Evolutionary conservation across 2,113 vertebrate genomes (phyloP).

Genomic region (Helogale parvula): DNA sequence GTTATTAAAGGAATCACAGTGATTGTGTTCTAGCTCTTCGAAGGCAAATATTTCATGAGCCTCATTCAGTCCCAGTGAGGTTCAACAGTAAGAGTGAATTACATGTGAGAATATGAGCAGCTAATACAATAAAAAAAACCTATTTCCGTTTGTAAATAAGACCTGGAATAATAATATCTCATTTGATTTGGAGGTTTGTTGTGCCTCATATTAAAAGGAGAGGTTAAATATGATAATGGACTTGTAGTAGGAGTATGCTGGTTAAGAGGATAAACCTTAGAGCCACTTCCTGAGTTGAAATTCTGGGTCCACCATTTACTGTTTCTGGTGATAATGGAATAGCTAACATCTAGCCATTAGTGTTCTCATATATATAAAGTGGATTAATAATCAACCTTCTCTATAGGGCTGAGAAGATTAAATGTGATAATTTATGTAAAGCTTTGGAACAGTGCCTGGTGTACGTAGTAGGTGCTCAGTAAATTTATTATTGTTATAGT

Average conservation of each 20-base stretch:
- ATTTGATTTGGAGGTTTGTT: conserved; percentile 35
- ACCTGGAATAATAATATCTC: conserved; percentile 4
- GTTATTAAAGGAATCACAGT: not conserved
- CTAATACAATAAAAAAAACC: not conserved
- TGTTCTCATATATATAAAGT: not conserved
- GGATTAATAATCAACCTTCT: not conserved
- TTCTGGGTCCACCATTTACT: not conserved
- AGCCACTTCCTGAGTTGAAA: not conserved
- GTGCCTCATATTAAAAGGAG: conserved; percentile 9
- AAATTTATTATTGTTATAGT: not conserved
- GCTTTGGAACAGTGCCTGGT: not conserved
- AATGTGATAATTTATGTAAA: conserved; percentile 23
- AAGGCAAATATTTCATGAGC: not conserved
- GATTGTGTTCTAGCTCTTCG: not conserved
- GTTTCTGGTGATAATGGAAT: not conserved
- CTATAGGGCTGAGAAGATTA: conserved; percentile 18
- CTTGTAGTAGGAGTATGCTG: not conserved
- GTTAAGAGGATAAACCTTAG: not conserved
- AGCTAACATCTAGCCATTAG: conserved; percentile 17
- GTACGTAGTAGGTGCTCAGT: not conserved
- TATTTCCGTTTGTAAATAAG: conserved; percentile 11
- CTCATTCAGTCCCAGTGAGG: not conserved
- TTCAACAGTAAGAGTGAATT: not conserved
- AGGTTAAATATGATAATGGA: not conserved
- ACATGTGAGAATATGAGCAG: not conserved